Evolutionary conservation across 2,888 invertebrate species (phyloP).

Genomic region (Selenia dentaria): DNA sequence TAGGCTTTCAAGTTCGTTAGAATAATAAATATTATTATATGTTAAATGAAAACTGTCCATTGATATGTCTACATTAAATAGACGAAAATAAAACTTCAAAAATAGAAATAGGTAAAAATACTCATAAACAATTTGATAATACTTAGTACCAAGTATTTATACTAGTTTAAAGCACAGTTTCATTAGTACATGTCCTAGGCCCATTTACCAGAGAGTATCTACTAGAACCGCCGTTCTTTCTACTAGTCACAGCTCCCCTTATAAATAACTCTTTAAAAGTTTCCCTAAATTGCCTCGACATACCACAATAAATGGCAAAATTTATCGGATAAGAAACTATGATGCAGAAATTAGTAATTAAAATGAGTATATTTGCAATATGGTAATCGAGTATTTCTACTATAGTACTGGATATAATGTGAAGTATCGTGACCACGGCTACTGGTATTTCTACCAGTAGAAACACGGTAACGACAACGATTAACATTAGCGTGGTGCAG

Average conservation of each 20-base stretch:
- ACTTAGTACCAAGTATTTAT: slow-evolving; percentile 34
- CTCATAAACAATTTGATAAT: background rate
- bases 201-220: slow-evolving; percentile 93
- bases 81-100: slow-evolving; percentile 39
- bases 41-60: slow-evolving; percentile 1
- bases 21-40: background rate
- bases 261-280: slow-evolving; percentile 95
- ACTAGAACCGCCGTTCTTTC: slow-evolving; percentile 88
- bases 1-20: slow-evolving; percentile 10
- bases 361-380: slow-evolving; percentile 90
- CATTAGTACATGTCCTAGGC: slow-evolving; percentile 92
- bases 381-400: slow-evolving; percentile 90
- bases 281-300: slow-evolving; percentile 97
- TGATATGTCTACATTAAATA: slow-evolving; percentile 51
- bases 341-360: slow-evolving; percentile 96
- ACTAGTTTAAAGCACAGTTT: slow-evolving; percentile 88
- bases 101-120: slow-evolving; percentile 6
- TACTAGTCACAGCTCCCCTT: slow-evolving; percentile 84
- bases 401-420: slow-evolving; percentile 91
- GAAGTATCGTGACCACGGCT: slow-evolving; percentile 92
- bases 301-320: slow-evolving; percentile 98
- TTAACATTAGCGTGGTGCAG: slow-evolving; percentile 94
- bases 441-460: slow-evolving; percentile 93
- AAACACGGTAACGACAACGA: slow-evolving; percentile 94
- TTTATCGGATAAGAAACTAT: slow-evolving; percentile 96